Evolutionary conservation across 2,797 vertebrate species (phyloP).

Genomic region (Pantherophis alleghaniensis): DNA sequence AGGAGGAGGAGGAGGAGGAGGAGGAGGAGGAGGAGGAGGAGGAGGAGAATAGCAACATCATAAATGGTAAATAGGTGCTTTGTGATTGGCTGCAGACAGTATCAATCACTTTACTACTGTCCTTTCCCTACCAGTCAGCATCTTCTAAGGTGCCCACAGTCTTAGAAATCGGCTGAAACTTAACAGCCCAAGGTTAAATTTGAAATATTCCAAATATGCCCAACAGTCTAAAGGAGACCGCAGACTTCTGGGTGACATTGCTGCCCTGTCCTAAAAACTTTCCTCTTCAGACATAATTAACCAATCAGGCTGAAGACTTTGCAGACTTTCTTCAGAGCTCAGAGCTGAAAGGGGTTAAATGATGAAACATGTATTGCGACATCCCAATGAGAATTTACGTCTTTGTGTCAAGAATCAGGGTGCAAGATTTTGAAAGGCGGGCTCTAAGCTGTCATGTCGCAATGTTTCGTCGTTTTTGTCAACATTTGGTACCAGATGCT

Average conservation of each 20-base stretch:
- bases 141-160: not conserved
- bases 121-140: not conserved
- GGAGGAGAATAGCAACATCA: not conserved
- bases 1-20: not conserved
- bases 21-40: not conserved
- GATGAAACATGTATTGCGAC: not conserved
- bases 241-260: not conserved
- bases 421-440: not conserved
- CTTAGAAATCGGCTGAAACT: not conserved
- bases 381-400: not conserved
- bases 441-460: not conserved
- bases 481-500: not conserved
- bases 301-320: not conserved
- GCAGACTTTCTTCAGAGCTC: not conserved
- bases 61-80: not conserved
- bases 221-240: not conserved
- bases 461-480: not conserved
- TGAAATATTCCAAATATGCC: not conserved
- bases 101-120: not conserved
- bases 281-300: not conserved
- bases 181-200: not conserved
- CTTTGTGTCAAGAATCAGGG: not conserved
- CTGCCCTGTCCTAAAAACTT: not conserved
- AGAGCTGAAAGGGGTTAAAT: not conserved
- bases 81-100: not conserved